phyloP scores from a whole-genome alignment of 92 coral and sea anemone species.

The Zoanthus gigantus region DNA sequence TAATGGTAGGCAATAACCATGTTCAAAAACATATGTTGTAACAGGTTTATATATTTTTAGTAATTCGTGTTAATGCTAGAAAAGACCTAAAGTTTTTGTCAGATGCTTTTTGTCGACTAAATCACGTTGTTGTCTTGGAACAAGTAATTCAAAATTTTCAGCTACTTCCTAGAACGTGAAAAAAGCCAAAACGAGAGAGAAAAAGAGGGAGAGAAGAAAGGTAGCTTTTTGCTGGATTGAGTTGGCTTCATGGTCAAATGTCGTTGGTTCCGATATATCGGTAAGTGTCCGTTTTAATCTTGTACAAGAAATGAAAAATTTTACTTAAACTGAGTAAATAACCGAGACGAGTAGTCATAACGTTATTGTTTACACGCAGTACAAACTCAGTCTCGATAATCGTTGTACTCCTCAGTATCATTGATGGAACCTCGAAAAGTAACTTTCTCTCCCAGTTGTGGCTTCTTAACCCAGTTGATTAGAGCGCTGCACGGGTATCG shows the following conservation, averaged over 20 bases:
- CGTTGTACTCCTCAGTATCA: too few relatives aligned
- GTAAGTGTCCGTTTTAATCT: background rate
- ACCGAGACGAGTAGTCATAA: too few relatives aligned
- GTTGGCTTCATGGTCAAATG: background rate
- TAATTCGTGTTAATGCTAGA: background rate
- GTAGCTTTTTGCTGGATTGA: background rate
- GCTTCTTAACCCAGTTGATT: too few relatives aligned
- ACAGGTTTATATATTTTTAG: background rate
- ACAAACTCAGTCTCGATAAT: too few relatives aligned
- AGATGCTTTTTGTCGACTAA: constrained; percentile 26
- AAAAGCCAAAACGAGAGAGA: background rate
- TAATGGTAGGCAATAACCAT: background rate
- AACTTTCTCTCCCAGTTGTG: too few relatives aligned
- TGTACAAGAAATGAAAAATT: background rate
- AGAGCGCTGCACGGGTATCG: too few relatives aligned
- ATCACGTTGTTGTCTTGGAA: constrained; percentile 21
- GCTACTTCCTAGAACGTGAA: background rate
- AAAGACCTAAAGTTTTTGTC: constrained; percentile 6
- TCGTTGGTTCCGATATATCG: background rate
- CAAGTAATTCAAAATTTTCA: background rate
- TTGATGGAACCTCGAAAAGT: too few relatives aligned
- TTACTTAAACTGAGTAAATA: background rate
- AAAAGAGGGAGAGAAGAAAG: background rate
- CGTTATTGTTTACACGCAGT: too few relatives aligned
- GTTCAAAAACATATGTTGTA: background rate